phyloP scores from a whole-genome alignment of 2,113 vertebrate species.

The Cavia aperea region DNA sequence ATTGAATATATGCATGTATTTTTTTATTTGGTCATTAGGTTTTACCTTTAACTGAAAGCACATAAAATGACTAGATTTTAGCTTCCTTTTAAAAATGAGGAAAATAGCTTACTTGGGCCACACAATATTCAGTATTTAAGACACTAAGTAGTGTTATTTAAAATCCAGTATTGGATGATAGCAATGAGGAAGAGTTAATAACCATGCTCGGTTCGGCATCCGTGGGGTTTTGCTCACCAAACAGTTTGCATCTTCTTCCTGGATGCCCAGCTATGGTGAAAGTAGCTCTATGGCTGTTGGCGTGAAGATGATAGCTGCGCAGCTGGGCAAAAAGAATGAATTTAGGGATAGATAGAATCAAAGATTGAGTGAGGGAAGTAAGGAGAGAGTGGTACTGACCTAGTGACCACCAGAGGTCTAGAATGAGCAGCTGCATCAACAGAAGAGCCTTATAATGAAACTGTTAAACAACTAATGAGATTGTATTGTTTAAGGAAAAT shows the following conservation, averaged over 20 bases:
- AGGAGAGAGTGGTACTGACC: background rate
- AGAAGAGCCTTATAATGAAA: background rate
- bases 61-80: background rate
- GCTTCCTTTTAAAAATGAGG: background rate
- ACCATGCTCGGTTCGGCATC: background rate
- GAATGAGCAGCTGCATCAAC: background rate
- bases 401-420: background rate
- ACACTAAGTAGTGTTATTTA: background rate
- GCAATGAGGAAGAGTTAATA: background rate
- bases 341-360: background rate
- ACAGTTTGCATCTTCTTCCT: background rate
- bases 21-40: constrained; percentile 21
- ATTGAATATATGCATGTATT: background rate
- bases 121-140: constrained; percentile 1
- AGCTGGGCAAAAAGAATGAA: background rate
- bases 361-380: background rate
- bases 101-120: background rate
- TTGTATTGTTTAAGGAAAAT: background rate
- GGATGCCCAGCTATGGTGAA: background rate
- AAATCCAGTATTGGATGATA: background rate
- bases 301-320: background rate
- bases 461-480: background rate
- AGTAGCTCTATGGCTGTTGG: background rate
- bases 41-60: constrained; percentile 29
- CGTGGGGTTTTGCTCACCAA: background rate